Conservation (phyloP, 2,888 invertebrate species). For the Chrysolina haemoptera region DNA sequence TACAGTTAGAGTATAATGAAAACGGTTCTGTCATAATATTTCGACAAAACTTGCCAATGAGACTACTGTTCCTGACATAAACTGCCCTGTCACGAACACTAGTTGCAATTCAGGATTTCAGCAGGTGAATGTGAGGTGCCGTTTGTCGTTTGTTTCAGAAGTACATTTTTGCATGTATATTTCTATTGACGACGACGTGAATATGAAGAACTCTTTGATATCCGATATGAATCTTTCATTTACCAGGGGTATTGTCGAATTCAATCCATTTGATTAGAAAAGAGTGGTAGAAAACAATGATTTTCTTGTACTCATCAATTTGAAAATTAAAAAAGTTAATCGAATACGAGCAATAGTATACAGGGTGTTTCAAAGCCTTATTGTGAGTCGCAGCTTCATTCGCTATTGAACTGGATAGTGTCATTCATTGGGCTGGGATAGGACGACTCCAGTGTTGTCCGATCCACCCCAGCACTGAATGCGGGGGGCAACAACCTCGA, state of each 20-base stretch:
- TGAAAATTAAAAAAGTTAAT: too few relatives aligned
- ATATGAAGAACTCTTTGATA: not conserved
- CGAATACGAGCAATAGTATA: too few relatives aligned
- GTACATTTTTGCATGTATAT: not conserved
- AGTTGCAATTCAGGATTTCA: not conserved
- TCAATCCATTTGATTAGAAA: too few relatives aligned
- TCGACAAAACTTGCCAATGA: constrained; percentile 36
- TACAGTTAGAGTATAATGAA: constrained; percentile 26
- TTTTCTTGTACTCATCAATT: too few relatives aligned
- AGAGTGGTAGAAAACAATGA: too few relatives aligned
- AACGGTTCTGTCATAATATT: constrained; percentile 38
- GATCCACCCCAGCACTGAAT: too few relatives aligned
- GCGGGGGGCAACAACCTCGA: too few relatives aligned
- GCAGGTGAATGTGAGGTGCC: constrained; percentile 12
- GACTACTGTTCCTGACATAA: constrained; percentile 27
- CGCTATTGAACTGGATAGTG: too few relatives aligned
- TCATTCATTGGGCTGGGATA: too few relatives aligned
- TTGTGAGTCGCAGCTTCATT: too few relatives aligned
- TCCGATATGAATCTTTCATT: not conserved
- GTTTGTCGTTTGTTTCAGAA: not conserved
- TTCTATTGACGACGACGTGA: not conserved
- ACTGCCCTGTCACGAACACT: constrained; percentile 32
- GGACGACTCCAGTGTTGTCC: too few relatives aligned
- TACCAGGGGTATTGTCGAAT: not conserved
- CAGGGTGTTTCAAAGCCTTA: too few relatives aligned